Percentiles rank a stretch among this genome's conserved stretches.
phyloP scores from a whole-genome alignment of 2,888 invertebrate genomes.

The Heliconius ismenius region DNA sequence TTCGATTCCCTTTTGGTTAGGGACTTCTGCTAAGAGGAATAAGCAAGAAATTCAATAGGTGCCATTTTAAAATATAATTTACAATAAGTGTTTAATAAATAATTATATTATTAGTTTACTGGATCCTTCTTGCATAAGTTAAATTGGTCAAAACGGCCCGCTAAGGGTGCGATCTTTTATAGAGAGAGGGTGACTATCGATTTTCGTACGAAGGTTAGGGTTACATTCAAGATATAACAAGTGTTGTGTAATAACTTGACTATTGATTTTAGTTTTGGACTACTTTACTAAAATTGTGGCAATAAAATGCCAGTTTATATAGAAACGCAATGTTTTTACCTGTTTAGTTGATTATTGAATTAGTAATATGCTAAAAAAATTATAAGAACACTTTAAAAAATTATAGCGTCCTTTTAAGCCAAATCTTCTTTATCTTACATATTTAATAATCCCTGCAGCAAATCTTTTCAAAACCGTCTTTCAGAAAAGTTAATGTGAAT shows the following conservation, averaged over 20 bases:
- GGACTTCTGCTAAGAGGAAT: no score
- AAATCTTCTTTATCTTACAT: no score
- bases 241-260: slow-evolving; percentile 37
- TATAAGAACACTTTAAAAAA: not conserved
- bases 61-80: not conserved
- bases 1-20: no score
- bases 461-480: not conserved
- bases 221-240: slow-evolving; percentile 42
- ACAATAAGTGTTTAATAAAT: not conserved
- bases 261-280: slow-evolving; percentile 14
- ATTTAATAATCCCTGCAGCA: not conserved
- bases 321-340: not conserved
- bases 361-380: not conserved
- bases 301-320: not conserved
- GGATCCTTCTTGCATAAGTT: slow-evolving; percentile 19
- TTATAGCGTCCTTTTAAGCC: no score
- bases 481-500: not conserved
- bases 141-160: slow-evolving; percentile 41
- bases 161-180: slow-evolving; percentile 46
- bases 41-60: no score
- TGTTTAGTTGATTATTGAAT: no score
- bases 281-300: not conserved
- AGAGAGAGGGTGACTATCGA: slow-evolving; percentile 51
- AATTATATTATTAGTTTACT: not conserved
- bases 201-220: slow-evolving; percentile 49